Base-by-base conservation (phyloP, 2,113 vertebrate genomes). In the Geococcyx californianus region DNA sequence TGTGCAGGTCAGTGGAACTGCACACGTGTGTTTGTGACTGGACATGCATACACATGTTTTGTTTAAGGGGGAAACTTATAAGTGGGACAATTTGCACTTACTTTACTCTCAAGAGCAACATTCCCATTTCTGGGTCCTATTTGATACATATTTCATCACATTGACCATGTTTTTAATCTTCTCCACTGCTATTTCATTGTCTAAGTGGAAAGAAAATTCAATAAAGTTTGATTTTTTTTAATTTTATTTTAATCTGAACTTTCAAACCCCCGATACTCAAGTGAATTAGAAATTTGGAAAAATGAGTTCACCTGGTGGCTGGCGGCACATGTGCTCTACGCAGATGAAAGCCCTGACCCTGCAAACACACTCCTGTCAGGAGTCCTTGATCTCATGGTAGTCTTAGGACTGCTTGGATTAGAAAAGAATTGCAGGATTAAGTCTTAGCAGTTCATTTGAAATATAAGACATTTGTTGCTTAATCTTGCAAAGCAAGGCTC, bases 391-490 rank as follows among this genome's bases (percentile, higher is more conserved):
- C 96, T 93, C 78, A 40, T 49, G 58, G 89, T 91, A 94, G 77
- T 94, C 91, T 82, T 79, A 85, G 89, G 84, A 84, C 70, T 82
- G 84, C 93, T 80, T 0, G 6, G 87, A 93, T 95, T 87, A 96
- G 81, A 40, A 82, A 87, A 91, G 69, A 97, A 94, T 87, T 95
- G 87, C 45, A 82, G 91, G 89, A 97, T 96, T 95, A 91, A 95
- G 87, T 75, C 9, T 84, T 76, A 96, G 93, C 54, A 82, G 83
- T 91, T 91, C 62, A 90, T 93, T 95, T 95, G 94, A 97, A 96
- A 95, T 91, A 85, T 72, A 94, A 96, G 84, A 95, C 89, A 90
- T 87, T 97, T 95, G 81, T 96, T 94, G 45, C 89, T 87, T 93
- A 94, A 95, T 97, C 91, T 95, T 95, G 84, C 44, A 95, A 95